These are phyloP conservation scores for Drosophila aldrichi DNA, from an alignment of 2,888 invertebrate genomes.

Conservation along the genomic window DNA sequence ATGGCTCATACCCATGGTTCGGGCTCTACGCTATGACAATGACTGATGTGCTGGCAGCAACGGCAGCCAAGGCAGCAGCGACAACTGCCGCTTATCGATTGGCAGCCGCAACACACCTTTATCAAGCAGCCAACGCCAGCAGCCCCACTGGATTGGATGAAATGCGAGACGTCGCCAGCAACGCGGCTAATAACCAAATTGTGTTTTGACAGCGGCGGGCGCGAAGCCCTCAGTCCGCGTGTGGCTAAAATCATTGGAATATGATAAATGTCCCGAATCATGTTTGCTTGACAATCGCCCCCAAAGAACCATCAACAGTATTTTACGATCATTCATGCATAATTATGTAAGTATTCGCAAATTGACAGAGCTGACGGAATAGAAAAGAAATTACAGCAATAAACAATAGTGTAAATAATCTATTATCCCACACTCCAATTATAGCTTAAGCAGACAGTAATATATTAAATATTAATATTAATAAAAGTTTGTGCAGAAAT, in stretches of 20 bases:
- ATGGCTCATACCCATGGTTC: slow-evolving; percentile 10
- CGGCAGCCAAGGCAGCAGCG: slow-evolving; percentile 25
- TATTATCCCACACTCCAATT: background rate
- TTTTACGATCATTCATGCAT: slow-evolving; percentile 47
- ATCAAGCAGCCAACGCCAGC: slow-evolving; percentile 59
- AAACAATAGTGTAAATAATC: slow-evolving; percentile 4
- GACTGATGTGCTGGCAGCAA: slow-evolving; percentile 81
- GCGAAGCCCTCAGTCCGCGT: slow-evolving; percentile 19
- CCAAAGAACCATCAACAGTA: slow-evolving; percentile 41
- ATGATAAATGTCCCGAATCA: slow-evolving; percentile 68
- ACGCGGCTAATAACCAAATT: slow-evolving; percentile 73
- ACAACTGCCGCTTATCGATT: slow-evolving; percentile 77
- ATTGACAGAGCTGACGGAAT: slow-evolving; percentile 39
- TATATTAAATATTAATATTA: background rate
- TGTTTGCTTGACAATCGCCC: slow-evolving; percentile 58
- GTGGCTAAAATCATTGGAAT: slow-evolving; percentile 62
- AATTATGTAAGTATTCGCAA: slow-evolving; percentile 41
- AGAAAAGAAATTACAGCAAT: slow-evolving; percentile 13
- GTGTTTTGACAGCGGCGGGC: slow-evolving; percentile 73
- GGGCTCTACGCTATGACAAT: slow-evolving; percentile 76
- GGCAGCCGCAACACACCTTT: slow-evolving; percentile 81
- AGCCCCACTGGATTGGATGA: slow-evolving; percentile 67
- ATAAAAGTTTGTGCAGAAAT: background rate
- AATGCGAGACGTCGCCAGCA: slow-evolving; percentile 64
- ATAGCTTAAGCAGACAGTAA: background rate